phyloP scores from a whole-genome alignment of 2,113 vertebrate species.

The Ophthalmolycus amberensis region DNA sequence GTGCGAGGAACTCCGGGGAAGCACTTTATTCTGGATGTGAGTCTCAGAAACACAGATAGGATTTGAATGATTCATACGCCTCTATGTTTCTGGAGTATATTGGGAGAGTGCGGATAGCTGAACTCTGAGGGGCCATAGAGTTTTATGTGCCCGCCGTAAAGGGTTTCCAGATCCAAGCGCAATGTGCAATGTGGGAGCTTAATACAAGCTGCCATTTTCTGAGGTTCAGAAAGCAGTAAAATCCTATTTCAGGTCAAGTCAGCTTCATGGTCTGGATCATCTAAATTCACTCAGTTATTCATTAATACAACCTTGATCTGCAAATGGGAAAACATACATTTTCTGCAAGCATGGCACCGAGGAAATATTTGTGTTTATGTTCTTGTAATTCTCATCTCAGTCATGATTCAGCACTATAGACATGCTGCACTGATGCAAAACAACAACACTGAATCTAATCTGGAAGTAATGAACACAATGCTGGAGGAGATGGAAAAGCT shows the following conservation, averaged over 20 bases:
- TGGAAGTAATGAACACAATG: constrained; percentile 42
- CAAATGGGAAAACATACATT: constrained; percentile 32
- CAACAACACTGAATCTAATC: constrained; percentile 41
- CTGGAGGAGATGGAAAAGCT: constrained; percentile 45
- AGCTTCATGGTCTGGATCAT: constrained; percentile 46
- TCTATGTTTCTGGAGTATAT: constrained; percentile 41
- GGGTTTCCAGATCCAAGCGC: constrained; percentile 47
- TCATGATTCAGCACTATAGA: neutral
- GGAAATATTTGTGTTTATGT: constrained; percentile 10
- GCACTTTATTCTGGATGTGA: constrained; percentile 20
- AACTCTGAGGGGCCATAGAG: constrained; percentile 25
- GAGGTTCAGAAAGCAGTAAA: constrained; percentile 63
- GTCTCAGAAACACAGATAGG: constrained; percentile 57
- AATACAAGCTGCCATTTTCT: constrained; percentile 23
- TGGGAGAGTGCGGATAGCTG: constrained; percentile 24
- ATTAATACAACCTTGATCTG: constrained; percentile 59
- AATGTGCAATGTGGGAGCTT: neutral
- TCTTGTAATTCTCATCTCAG: constrained; percentile 1
- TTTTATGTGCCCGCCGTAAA: constrained; percentile 57
- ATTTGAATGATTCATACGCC: constrained; percentile 71
- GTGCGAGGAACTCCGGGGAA: constrained; percentile 24
- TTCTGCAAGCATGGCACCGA: constrained; percentile 10
- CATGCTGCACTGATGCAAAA: constrained; percentile 33
- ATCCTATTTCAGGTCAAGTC: constrained; percentile 55
- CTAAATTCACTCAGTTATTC: constrained; percentile 44